phyloP scores from a whole-genome alignment of 1,140 invertebrate species.

The Eubasilissa regina region DNA sequence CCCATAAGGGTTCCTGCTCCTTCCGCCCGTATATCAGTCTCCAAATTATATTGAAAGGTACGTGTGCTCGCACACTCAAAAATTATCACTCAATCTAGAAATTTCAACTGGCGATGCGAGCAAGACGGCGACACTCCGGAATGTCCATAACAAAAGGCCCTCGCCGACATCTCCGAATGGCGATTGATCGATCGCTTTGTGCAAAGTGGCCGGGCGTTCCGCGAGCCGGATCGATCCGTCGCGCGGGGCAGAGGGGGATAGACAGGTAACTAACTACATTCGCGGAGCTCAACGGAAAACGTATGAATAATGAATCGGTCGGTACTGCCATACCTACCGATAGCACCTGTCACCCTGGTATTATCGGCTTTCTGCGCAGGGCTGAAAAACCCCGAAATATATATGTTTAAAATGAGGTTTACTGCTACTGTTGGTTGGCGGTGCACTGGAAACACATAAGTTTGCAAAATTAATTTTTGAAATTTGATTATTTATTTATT shows the following conservation, averaged over 20 bases:
- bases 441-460: too few species aligned
- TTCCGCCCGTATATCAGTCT: constrained; percentile 12
- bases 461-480: too few species aligned
- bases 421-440: too few species aligned
- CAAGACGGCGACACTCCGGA: not conserved
- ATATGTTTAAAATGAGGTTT: too few species aligned
- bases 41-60: not conserved
- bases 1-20: not conserved
- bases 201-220: not conserved
- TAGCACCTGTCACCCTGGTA: constrained; percentile 37
- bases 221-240: not conserved
- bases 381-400: not conserved
- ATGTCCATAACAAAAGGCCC: not conserved
- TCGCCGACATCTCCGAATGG: not conserved
- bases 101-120: not conserved
- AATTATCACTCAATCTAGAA: not conserved
- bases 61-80: not conserved
- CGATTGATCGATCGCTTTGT: not conserved
- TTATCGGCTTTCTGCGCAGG: constrained; percentile 16
- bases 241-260: not conserved
- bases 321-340: constrained; percentile 18
- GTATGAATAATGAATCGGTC: constrained; percentile 41
- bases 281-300: constrained; percentile 39
- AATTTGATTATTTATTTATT: too few species aligned
- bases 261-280: not conserved